phyloP scores from a whole-genome alignment of 2,113 vertebrate species.

The Tyto alba region DNA sequence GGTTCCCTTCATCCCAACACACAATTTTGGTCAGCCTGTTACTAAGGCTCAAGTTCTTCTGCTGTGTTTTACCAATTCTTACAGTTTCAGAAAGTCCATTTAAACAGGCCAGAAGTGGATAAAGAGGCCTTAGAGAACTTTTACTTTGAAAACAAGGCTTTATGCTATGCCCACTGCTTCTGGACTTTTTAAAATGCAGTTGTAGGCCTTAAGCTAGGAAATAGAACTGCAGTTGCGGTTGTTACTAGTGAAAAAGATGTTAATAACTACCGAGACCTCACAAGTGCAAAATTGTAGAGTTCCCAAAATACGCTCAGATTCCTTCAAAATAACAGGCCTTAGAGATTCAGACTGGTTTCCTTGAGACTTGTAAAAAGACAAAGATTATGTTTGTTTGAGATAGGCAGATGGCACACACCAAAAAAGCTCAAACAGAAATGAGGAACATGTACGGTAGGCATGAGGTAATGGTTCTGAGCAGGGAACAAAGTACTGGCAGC shows the following conservation, averaged over 20 bases:
- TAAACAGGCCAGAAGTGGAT: background rate
- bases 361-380: background rate
- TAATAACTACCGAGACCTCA: background rate
- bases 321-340: background rate
- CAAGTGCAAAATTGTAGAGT: background rate
- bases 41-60: background rate
- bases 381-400: background rate
- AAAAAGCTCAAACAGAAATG: background rate
- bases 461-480: background rate
- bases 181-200: background rate
- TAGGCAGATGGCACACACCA: background rate
- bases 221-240: background rate
- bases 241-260: background rate
- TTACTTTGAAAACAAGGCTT: background rate
- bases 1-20: background rate
- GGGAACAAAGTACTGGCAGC: background rate
- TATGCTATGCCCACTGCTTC: background rate
- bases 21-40: background rate
- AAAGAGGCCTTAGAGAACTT: background rate
- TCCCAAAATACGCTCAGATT: background rate
- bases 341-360: background rate
- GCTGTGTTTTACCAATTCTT: background rate
- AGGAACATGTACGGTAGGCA: accelerated
- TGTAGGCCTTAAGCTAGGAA: background rate
- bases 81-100: background rate